Conservation (phyloP, 2,797 vertebrate species). For the Myripristis murdjan region DNA sequence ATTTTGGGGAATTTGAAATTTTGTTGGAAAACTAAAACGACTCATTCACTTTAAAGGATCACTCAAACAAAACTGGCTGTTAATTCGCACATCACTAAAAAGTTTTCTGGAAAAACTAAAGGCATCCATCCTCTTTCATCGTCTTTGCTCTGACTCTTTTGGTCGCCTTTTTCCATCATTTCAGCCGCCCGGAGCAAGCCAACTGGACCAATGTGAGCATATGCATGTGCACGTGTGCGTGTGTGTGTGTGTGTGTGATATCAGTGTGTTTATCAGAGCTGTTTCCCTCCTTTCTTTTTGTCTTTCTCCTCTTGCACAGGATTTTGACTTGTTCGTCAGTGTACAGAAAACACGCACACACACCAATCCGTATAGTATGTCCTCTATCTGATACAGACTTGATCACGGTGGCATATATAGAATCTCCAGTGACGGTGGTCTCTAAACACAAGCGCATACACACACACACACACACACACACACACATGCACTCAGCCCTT, state of each 20-base stretch:
- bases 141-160: too few species aligned
- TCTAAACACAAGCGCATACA: constrained; percentile 36
- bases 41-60: too few species aligned
- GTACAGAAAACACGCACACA: constrained; percentile 37
- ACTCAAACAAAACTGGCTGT: too few species aligned
- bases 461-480: constrained; percentile 5
- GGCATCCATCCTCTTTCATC: too few species aligned
- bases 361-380: constrained; percentile 48
- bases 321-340: constrained; percentile 29
- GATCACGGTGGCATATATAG: constrained; percentile 57
- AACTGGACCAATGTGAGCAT: too few species aligned
- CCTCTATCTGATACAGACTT: constrained; percentile 67
- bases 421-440: constrained; percentile 37
- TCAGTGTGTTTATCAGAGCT: constrained; percentile 64
- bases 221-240: too few species aligned
- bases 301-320: constrained; percentile 25
- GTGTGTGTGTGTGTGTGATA: constrained; percentile 37
- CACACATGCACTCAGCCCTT: constrained; percentile 39
- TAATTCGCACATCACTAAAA: too few species aligned
- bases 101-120: too few species aligned
- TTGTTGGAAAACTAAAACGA: too few species aligned
- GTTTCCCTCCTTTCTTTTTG: constrained; percentile 33
- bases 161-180: too few species aligned
- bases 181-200: too few species aligned
- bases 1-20: too few species aligned